Base-by-base conservation (phyloP, 1,140 invertebrate species). In the Lepeophtheirus salmonis region DNA sequence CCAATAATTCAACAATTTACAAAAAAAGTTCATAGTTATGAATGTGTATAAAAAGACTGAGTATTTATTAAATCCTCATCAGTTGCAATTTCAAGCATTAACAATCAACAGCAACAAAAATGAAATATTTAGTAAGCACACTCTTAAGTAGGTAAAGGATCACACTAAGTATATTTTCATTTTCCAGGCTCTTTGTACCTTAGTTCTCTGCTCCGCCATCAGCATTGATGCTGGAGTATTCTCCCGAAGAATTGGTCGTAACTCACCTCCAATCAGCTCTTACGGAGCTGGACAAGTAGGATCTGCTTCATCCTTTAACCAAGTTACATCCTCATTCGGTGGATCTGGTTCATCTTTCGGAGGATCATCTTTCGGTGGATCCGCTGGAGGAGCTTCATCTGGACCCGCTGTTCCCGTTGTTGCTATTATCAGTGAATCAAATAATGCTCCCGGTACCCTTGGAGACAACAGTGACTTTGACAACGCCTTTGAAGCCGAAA, bases 401-500 rank as follows among this genome's bases (percentile, higher is more conserved):
- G 30, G 30, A 41, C 30, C 30, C n/a, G 30, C 30, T 41, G 30
- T n/a, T 41, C 30, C 30, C 30, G 30, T 41, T 41, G n/a, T 41
- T 41, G 30, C 30, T n/a, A 41, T 41, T n/a, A 41, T 41, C 30
- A 10, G 6, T n/a, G 30, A 41, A n/a, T 10, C 30, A 6, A 41
- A 41, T n/a, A 41, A 41, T 41, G 30, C 30, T n/a, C 30, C 30
- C 30, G 30, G 30, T 10, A 41, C 30, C 30, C 30, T 41, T 41
- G 30, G 30, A 41, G 30, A 41, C 30, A 41, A 41, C 30, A 41
- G 30, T 6, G 53, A 18, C 10, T 55, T 55, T 55, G 53, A 55
- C 22, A 18, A 55, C 22, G 12, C 16, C 26, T 50, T 16, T 24
- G 56, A 58, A 24, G 24, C 56, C 21, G 56, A 58, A 24, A 58